Evolutionary conservation across 1,140 invertebrate genomes (phyloP), one percentile per base, ranked within the genome.

Genomic region (Drosophila leontia): DNA sequence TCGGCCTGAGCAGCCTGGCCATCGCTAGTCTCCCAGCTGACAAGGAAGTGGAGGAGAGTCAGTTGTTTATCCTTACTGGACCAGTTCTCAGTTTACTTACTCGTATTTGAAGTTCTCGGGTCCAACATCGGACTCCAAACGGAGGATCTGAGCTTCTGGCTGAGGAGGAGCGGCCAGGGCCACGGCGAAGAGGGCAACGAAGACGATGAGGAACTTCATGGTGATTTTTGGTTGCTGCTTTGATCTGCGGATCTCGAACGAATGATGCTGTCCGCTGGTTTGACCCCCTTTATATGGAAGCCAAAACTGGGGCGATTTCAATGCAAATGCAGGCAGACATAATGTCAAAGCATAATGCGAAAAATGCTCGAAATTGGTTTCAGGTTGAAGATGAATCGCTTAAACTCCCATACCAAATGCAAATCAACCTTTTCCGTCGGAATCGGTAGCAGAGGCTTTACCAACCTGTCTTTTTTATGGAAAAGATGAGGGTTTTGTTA

Each of bases 171-270:
- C 56, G 1, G 79, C 79, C 15, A 77, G 7, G 7, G 59, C 79
- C 55, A 82, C 3, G 58, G 91, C 91, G 75, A 91, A 83, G 70
- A 92, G 82, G 53, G 86, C 85, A 7, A 81, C 67, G 51, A 90
- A 79, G 37, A 84, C 85, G 47, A 90, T 82, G 32, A 68, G 71
- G 80, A 88, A 90, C 72, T 90, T 90, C 85, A 90, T 90, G 59
- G 45, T 81, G 53, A 50, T 63, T 45, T 41, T 76, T 41, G 32
- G 42, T 45, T 48, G 19, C n/a, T 45, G 39, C 32, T 37, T 64
- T 56, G 61, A 56, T 64, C 61, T 70, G 67, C 48, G 41, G 37
- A 37, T 67, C 48, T 67, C 50, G 48, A 70, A 55, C 61, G 62
- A 70, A 68, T 70, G 62, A 65, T 71, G 17, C 29, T 35, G 5